These are phyloP conservation scores for Sminthopsis crassicaudata DNA, from an alignment of 2,113 vertebrate species.

Conservation along the genomic window DNA sequence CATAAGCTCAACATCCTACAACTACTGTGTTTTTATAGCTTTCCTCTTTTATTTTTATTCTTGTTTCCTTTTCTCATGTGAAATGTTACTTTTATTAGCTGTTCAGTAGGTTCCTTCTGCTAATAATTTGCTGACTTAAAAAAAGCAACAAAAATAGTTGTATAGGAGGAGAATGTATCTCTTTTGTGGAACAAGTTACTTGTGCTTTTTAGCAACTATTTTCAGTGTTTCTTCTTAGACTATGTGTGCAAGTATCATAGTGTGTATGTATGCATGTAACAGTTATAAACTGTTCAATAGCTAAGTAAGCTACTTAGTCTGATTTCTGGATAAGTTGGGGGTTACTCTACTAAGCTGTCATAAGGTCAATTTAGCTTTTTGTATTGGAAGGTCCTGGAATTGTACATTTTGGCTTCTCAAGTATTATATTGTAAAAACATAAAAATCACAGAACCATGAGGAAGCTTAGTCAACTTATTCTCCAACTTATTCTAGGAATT, in stretches of 20 bases:
- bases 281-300: neutral
- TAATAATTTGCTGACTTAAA: constrained; percentile 30
- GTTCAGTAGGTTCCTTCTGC: neutral
- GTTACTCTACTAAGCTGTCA: neutral
- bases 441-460: neutral
- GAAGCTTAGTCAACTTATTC: constrained; percentile 3
- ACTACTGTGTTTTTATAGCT: neutral
- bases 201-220: neutral
- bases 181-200: neutral
- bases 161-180: neutral
- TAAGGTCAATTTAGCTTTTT: neutral
- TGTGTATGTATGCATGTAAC: neutral
- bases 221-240: neutral
- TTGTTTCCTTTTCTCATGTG: neutral
- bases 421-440: neutral
- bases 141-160: neutral
- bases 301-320: neutral
- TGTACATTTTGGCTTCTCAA: neutral
- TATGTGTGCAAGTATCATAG: neutral
- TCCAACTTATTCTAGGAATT: constrained; percentile 43
- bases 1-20: no score
- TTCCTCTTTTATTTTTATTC: neutral
- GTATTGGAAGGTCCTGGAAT: neutral
- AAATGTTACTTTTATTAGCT: neutral
- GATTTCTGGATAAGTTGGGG: neutral